phyloP scores from a whole-genome alignment of 1,140 invertebrate genomes.

The Drusus annulatus region DNA sequence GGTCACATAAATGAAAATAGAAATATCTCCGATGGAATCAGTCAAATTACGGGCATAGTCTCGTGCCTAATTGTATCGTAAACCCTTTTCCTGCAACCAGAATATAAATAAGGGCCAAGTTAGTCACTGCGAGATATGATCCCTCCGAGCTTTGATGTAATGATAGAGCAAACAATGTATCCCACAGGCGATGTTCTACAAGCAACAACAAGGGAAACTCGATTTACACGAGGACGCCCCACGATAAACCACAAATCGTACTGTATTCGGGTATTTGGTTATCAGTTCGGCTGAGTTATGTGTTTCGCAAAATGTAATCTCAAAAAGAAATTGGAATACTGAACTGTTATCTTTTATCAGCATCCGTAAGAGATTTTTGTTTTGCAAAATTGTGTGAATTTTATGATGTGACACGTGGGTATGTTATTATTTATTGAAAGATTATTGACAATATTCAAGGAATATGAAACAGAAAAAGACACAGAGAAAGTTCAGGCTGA shows the following conservation, averaged over 20 bases:
- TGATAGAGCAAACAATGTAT: conserved; percentile 33
- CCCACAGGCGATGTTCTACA: background rate
- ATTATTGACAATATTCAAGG: too few relatives aligned
- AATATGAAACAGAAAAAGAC: too few relatives aligned
- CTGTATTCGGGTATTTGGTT: background rate
- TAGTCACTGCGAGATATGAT: conserved; percentile 22
- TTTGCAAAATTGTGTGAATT: background rate
- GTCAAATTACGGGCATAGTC: too few relatives aligned
- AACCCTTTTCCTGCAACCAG: background rate
- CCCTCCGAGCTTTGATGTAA: conserved; percentile 31
- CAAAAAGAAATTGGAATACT: background rate
- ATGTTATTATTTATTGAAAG: too few relatives aligned
- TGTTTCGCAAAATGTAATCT: background rate
- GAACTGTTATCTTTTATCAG: too few relatives aligned
- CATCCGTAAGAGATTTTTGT: too few relatives aligned
- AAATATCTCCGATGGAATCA: too few relatives aligned
- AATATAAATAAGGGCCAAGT: conserved; percentile 22
- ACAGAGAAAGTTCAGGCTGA: too few relatives aligned
- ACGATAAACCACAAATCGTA: background rate
- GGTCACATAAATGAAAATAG: too few relatives aligned
- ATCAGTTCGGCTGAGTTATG: background rate
- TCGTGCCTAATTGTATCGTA: too few relatives aligned
- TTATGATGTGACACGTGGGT: background rate
- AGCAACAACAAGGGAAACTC: background rate
- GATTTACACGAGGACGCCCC: background rate